Percentiles rank a stretch among this genome's conserved stretches.
Conservation (phyloP, 1,140 invertebrate genomes). For the Holcopasites calliopsidis region DNA sequence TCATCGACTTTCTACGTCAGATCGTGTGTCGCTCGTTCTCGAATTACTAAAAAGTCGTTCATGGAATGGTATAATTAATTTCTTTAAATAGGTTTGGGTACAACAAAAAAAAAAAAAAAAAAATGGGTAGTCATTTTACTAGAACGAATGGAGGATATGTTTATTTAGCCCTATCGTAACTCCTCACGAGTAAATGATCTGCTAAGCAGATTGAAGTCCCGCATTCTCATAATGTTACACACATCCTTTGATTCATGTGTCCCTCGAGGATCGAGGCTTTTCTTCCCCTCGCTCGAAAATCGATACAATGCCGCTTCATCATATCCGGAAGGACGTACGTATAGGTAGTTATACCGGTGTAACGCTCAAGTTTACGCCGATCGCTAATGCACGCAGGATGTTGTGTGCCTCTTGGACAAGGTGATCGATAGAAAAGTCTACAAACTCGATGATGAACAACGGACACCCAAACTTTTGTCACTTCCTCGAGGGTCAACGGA, state of each 20-base stretch:
- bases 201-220: background rate
- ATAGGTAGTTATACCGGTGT: background rate
- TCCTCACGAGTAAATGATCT: too few species aligned
- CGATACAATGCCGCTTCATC: background rate
- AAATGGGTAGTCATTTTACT: background rate
- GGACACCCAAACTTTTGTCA: background rate
- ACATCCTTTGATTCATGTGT: background rate
- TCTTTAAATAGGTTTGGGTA: background rate
- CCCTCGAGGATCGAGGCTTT: background rate
- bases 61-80: slow-evolving; percentile 5
- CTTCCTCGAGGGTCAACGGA: background rate
- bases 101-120: background rate
- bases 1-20: background rate
- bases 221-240: background rate
- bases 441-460: background rate
- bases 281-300: background rate
- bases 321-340: too few species aligned
- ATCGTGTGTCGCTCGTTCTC: background rate
- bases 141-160: too few species aligned
- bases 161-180: too few species aligned
- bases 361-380: background rate
- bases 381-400: background rate
- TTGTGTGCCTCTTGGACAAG: background rate
- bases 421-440: background rate
- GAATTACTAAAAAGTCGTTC: background rate